Evolutionary conservation across 1,140 invertebrate species (phyloP).

Genomic region (Mya arenaria): DNA sequence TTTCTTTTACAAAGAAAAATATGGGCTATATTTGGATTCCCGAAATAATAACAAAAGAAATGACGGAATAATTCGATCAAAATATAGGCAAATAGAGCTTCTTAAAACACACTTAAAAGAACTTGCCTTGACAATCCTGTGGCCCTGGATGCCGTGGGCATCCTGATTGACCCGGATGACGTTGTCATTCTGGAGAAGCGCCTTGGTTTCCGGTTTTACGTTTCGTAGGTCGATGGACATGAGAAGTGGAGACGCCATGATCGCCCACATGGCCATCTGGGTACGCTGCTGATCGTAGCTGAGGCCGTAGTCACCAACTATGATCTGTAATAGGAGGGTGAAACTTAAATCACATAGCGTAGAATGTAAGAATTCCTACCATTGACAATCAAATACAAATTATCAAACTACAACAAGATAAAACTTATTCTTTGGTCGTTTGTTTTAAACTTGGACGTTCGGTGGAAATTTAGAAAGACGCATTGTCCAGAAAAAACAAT

Average conservation of each 20-base stretch:
- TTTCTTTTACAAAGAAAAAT: too few relatives aligned
- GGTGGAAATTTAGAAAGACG: too few relatives aligned
- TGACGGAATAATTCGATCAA: not conserved
- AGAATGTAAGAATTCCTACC: not conserved
- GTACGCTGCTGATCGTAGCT: conserved; percentile 97
- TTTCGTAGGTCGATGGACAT: conserved; percentile 98
- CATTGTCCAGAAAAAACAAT: too few relatives aligned
- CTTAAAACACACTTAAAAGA: too few relatives aligned
- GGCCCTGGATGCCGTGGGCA: conserved; percentile 93
- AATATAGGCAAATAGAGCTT: not conserved
- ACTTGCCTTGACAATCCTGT: conserved; percentile 88
- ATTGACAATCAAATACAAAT: too few relatives aligned
- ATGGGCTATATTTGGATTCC: not conserved
- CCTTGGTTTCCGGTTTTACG: conserved; percentile 94
- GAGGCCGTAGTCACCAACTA: conserved; percentile 98
- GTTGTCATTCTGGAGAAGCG: conserved; percentile 95
- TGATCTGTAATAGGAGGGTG: conserved; percentile 86
- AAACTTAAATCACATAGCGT: not conserved
- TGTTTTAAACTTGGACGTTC: too few relatives aligned
- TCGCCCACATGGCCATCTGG: conserved; percentile 99
- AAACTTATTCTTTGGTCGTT: too few relatives aligned
- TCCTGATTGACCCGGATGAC: conserved; percentile 99
- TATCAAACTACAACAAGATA: not conserved
- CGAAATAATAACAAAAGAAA: not conserved
- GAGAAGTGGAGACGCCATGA: conserved; percentile 96